Base-by-base conservation (phyloP, 2,888 invertebrate species). In the Chirona hameri region DNA sequence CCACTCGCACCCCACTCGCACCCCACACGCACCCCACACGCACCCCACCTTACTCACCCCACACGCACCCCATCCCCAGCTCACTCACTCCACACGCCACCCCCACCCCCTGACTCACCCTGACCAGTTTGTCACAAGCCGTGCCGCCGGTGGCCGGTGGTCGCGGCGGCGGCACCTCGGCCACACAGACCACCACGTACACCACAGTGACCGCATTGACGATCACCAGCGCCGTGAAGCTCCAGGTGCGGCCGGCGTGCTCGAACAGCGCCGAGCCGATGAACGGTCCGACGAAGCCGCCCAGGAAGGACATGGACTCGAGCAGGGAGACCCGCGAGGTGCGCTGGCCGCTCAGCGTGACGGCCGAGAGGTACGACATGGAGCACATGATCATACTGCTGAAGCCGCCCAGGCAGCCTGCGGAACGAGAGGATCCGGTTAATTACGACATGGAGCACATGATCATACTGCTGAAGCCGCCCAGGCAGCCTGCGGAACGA, bases 261-360 rank as follows among this genome's bases (percentile, higher is more conserved):
- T 87, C 86, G 86, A 93, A 92, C 85, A 96, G 89, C 82, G 95
- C 91, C 0, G 96, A 97, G 87, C 95, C 94, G 84, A 93, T 86
- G 48, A 93, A 93, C 12, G 94, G 92, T 79, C 97, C 96, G 0
- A 92, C 90, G 0, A 96, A 95, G 91, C 95, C 94, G 0, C 96
- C 93, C 83, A 93, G 91, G 85, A 96, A 90, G 86, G 95, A 94
- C 86, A 93, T 92, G 0, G 93, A 91, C 87, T 97, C 96, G 82
- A 96, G 88, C 81, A 97, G 91, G 0, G 95, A 94, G 7, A 96
- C 93, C 84, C 96, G 89, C 31, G 94, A 87, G 0, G 96, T 96
- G 83, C 96, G 90, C 27, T 81, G 69, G 29, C 15, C 21, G 48
- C 12, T 3, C 55, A n/a, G 29, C 48, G 81, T 82, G 52, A 87